Evolutionary conservation across 2,888 invertebrate species (phyloP), one percentile per base, ranked within the genome.

Genomic region (Argynnis bischoffii): DNA sequence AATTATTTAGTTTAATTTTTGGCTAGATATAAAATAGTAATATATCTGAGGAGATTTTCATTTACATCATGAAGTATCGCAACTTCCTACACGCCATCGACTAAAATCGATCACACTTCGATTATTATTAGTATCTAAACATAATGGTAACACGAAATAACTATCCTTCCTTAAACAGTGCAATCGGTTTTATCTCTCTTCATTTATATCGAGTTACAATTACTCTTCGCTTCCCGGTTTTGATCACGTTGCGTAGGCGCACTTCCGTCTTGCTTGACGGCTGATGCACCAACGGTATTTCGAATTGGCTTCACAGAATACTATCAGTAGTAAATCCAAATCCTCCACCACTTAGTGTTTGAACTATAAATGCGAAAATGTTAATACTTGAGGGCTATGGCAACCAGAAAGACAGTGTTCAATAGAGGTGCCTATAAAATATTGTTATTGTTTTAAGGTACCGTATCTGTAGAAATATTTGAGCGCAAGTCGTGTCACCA

Each of bases 141-240:
- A 73, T 74, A 74, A 74, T 72, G 69, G 72, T 66, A 54, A 56
- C 61, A 60, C 47, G 64, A 66, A 69, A 69, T 75, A 76, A 81
- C 82, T 81, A 81, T 79, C 84, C 85, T 90, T 90, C 87, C 88
- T 88, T 80, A 82, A 83, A 79, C 84, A 80, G 83, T 81, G 83
- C 82, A 87, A 87, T 84, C 77, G 83, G 81, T 82, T 81, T 86
- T 89, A 89, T 48, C 60, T 89, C 88, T 87, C 80, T 85, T 83
- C 82, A 86, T 85, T 87, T 86, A 86, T 86, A 87, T 88, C 85
- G 80, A 83, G 82, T 83, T 86, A 86, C 86, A 87, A 88, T 87
- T 86, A 87, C 82, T 80, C 76, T 79, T 76, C 70, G 80, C 85
- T 88, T 88, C 86, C 88, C 80, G 79, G 78, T 83, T 76, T 81